Evolutionary conservation across 2,888 invertebrate species (phyloP), one percentile per base, ranked within the genome.

Genomic region (Teleiodes luculella): DNA sequence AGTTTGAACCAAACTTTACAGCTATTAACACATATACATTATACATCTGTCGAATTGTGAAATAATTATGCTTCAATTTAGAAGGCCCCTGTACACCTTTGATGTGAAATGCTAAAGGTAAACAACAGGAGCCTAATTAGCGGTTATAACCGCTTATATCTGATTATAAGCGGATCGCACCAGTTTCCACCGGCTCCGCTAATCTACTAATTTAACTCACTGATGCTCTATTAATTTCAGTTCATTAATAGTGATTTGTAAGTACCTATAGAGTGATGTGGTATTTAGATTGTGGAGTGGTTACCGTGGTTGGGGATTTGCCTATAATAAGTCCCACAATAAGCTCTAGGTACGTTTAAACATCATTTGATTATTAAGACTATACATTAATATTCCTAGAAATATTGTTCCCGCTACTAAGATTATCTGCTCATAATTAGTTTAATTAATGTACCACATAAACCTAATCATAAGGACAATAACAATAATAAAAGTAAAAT

Each of bases 121-220:
- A 80, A 83, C 79, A 81, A 73, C 68, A 68, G 60, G 58, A 68
- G 63, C 66, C 79, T 84, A 85, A 86, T 86, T 86, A 83, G 78
- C 66, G 72, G 76, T 67, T 76, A 49, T 49, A 37, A 24, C 36
- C 28, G 20, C 20, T 36, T 49, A 49, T 18, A 36, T 35, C 49
- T 37, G 28, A 14, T 49, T 65, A 72, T 70, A 76, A 78, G 74
- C 73, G 74, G 77, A 77, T 77, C 73, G 65, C 65, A 72, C 72
- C 65, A 71, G 78, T 75, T 77, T 74, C 76, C 67, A 67, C 69
- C 73, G 69, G 67, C 67, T 66, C 64, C 65, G 65, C 71, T 81
- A 80, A 80, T 81, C 74, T 65, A 66, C 74, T 77, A 78, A 79
- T 78, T 75, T 70, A 73, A 48, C 61, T 72, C 71, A 76, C 71